These are phyloP conservation scores for Isaurus tuberculatus DNA, from an alignment of 92 coral and sea anemone genomes.

Conservation along the genomic window DNA sequence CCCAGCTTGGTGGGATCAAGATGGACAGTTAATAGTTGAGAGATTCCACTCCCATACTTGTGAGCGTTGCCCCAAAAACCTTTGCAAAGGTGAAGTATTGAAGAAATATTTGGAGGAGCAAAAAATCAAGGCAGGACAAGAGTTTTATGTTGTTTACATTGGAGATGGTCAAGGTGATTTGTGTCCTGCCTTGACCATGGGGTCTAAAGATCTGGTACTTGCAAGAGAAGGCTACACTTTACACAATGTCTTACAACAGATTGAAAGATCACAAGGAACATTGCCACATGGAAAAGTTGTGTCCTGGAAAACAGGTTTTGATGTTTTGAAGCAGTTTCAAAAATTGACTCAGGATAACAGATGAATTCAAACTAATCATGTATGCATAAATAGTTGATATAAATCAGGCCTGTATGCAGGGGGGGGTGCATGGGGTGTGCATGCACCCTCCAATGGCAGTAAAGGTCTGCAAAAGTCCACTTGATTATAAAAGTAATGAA, in stretches of 20 bases:
- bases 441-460: neutral
- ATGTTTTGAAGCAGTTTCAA: conserved; percentile 70
- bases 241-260: conserved; percentile 56
- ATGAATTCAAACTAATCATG: neutral
- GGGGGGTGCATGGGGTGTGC: too few species aligned
- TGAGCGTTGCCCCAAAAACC: conserved; percentile 74
- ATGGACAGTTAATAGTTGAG: conserved; percentile 71
- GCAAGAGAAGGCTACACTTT: conserved; percentile 84
- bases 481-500: too few species aligned
- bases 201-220: conserved; percentile 66
- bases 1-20: conserved; percentile 85
- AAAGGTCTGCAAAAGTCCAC: too few species aligned
- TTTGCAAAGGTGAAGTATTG: conserved; percentile 86
- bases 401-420: neutral
- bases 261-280: conserved; percentile 34
- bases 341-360: conserved; percentile 39
- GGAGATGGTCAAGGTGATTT: conserved; percentile 95
- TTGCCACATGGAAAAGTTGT: conserved; percentile 65
- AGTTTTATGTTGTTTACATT: conserved; percentile 77
- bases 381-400: neutral
- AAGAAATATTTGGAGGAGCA: conserved; percentile 54
- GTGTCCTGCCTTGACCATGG: conserved; percentile 80
- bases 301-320: conserved; percentile 90
- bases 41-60: conserved; percentile 81
- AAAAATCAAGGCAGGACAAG: conserved; percentile 26